Evolutionary conservation across 2,797 vertebrate species (phyloP).

Genomic region (Agapornis canus): DNA sequence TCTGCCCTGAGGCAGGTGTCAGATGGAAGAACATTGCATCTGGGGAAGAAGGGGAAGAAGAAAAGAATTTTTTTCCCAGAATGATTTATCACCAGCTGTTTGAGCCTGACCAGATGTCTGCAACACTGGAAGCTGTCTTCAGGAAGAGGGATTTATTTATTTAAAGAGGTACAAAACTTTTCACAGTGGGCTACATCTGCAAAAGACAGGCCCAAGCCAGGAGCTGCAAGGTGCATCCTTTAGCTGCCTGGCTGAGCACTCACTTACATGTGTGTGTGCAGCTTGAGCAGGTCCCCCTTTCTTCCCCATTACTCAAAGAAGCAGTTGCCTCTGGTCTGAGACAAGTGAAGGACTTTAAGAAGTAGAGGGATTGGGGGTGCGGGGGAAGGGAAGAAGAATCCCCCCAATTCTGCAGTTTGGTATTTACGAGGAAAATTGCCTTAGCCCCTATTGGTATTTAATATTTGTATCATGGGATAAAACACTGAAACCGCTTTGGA

Average conservation of each 20-base stretch:
- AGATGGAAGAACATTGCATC: not conserved
- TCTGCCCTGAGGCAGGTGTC: not conserved
- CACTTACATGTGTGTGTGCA: fast-evolving
- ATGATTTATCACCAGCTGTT: slow-evolving; percentile 20
- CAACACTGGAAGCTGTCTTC: not conserved
- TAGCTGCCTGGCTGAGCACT: not conserved
- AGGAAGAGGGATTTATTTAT: not conserved
- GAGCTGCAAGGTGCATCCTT: not conserved
- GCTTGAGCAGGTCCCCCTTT: not conserved
- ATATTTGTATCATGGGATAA: not conserved
- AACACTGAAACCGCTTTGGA: not conserved
- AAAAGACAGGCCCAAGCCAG: not conserved
- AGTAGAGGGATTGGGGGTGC: not conserved
- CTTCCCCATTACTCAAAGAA: not conserved
- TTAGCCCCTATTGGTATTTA: not conserved
- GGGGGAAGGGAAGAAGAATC: too few relatives aligned
- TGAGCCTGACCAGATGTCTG: not conserved
- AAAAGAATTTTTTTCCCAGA: not conserved
- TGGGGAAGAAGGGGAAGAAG: not conserved
- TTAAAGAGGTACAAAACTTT: not conserved
- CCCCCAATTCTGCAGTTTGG: not conserved
- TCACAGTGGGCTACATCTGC: not conserved
- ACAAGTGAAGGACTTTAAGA: not conserved
- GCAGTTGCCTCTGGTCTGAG: not conserved
- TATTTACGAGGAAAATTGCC: not conserved